Evolutionary conservation across 2,888 invertebrate genomes (phyloP).

Genomic region (Sclerodermus sp.): DNA sequence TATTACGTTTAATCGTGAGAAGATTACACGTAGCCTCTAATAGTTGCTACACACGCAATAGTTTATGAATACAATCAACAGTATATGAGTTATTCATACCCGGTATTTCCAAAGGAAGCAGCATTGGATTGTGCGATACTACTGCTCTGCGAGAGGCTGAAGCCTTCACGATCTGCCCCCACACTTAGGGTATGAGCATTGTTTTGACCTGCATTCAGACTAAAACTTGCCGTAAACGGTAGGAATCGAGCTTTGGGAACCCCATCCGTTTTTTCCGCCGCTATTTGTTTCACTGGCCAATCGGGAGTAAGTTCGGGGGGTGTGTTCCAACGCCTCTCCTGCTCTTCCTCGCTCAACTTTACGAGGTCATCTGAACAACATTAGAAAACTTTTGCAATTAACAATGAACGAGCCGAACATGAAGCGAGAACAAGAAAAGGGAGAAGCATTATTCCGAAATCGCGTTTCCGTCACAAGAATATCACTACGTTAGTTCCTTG

Average conservation of each 20-base stretch:
- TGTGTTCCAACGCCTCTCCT: slow-evolving; percentile 40
- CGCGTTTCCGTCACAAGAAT: too few species aligned
- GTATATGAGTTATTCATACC: slow-evolving; percentile 20
- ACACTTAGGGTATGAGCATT: slow-evolving; percentile 48
- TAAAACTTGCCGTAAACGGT: slow-evolving; percentile 48
- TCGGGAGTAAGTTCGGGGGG: slow-evolving; percentile 38
- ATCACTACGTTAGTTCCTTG: too few species aligned
- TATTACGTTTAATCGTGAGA: too few species aligned
- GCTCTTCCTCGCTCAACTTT: slow-evolving; percentile 24
- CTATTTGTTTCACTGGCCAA: slow-evolving; percentile 4
- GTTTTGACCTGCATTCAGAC: slow-evolving; percentile 38
- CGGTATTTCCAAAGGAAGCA: slow-evolving; percentile 19
- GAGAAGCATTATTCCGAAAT: too few species aligned
- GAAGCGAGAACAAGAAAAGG: too few species aligned
- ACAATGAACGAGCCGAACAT: too few species aligned
- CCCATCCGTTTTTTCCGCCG: slow-evolving; percentile 18
- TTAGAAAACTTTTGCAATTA: too few species aligned
- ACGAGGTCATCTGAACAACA: slow-evolving; percentile 31
- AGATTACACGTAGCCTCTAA: too few species aligned
- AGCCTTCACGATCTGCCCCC: slow-evolving; percentile 38
- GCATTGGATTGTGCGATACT: slow-evolving; percentile 32
- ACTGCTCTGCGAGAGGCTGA: slow-evolving; percentile 46
- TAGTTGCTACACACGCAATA: too few species aligned
- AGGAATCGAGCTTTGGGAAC: slow-evolving; percentile 40
- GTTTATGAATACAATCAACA: background rate